A percentile compares a stretch with the other conserved stretches of the same genome.
Conservation (phyloP, 2,113 vertebrate genomes). For the Calyptommatus sinebrachiatus region DNA sequence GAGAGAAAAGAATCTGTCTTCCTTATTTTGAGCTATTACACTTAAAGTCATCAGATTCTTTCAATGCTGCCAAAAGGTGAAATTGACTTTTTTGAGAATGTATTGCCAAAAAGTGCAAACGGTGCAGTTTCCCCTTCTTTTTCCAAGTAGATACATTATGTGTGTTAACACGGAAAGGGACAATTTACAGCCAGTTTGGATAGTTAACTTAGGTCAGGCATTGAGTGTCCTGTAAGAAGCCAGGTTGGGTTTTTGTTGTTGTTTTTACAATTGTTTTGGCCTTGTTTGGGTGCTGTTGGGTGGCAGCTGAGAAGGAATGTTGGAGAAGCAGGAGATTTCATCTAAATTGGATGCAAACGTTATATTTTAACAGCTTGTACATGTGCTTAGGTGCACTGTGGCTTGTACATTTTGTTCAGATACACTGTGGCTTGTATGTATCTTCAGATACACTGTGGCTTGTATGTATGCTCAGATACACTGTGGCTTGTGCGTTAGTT, state of each 20-base stretch:
- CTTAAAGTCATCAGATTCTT: constrained; percentile 45
- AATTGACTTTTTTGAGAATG: constrained; percentile 65
- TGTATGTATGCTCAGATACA: too few relatives aligned
- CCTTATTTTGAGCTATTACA: constrained; percentile 45
- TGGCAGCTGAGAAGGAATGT: neutral
- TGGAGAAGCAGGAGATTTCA: neutral
- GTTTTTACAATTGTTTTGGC: constrained; percentile 22
- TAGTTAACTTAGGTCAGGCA: constrained; percentile 49
- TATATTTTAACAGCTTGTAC: neutral
- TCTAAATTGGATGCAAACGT: neutral
- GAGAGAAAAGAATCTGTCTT: neutral
- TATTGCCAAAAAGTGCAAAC: constrained; percentile 63
- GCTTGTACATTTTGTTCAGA: too few relatives aligned
- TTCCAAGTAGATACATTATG: constrained; percentile 50
- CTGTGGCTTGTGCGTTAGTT: too few relatives aligned
- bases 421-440: too few relatives aligned
- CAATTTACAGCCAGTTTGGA: constrained; percentile 56
- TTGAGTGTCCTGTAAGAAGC: constrained; percentile 50
- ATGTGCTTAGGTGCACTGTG: too few relatives aligned
- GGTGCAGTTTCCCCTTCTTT: constrained; percentile 41
- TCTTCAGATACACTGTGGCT: too few relatives aligned
- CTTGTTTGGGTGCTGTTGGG: constrained; percentile 34
- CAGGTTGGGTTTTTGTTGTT: neutral
- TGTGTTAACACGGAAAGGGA: constrained; percentile 51
- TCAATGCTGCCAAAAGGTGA: constrained; percentile 65